A percentile compares a stretch with the other conserved stretches of the same genome.
Conservation (phyloP, 2,888 invertebrate genomes). For the Trissolcus japonicus region DNA sequence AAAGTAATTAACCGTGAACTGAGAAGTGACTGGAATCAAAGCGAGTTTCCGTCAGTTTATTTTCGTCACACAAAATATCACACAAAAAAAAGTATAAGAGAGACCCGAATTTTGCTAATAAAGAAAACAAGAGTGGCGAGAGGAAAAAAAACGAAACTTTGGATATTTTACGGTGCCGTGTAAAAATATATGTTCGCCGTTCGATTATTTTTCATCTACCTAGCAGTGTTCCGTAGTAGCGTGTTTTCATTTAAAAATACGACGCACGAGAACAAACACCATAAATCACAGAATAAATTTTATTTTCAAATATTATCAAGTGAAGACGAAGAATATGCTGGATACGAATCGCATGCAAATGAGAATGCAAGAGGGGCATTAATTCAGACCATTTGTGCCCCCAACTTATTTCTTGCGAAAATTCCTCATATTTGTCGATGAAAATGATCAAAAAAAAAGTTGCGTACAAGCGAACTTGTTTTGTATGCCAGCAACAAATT, state of each 20-base stretch:
- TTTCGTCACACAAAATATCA: too few species aligned
- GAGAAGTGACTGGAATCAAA: too few species aligned
- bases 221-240: conserved; percentile 1
- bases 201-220: conserved; percentile 45
- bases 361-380: neutral
- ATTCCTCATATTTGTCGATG: too few species aligned
- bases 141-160: neutral
- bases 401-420: too few species aligned
- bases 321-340: neutral
- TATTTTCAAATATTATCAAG: conserved; percentile 26
- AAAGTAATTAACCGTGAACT: too few species aligned
- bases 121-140: conserved; percentile 10
- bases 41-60: too few species aligned
- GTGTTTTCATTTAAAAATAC: conserved; percentile 34
- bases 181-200: conserved; percentile 28
- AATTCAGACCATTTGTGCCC: too few species aligned
- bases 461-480: too few species aligned
- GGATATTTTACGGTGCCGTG: neutral
- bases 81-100: too few species aligned
- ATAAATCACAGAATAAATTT: conserved; percentile 29
- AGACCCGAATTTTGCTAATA: neutral
- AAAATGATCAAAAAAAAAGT: too few species aligned
- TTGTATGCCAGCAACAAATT: too few species aligned
- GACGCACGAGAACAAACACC: conserved; percentile 13
- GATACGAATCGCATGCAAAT: neutral